These are phyloP conservation scores for Patella pellucida DNA, from an alignment of 2,888 invertebrate genomes.

Conservation along the genomic window DNA sequence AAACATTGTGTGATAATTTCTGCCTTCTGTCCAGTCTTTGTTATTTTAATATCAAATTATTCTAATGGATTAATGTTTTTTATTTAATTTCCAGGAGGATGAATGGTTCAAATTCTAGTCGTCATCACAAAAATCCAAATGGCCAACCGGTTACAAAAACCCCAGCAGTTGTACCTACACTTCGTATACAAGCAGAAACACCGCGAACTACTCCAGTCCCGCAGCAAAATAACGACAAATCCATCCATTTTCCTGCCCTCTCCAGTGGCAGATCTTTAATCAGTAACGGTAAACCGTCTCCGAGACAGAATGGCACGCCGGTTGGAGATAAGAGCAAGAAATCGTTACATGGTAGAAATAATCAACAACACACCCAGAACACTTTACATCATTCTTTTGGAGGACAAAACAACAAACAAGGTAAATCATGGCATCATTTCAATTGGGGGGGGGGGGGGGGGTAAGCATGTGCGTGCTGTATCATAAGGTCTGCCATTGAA, in stretches of 20 bases:
- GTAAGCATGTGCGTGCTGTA: too few species aligned
- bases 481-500: too few species aligned
- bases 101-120: constrained; percentile 52
- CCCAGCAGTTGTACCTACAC: constrained; percentile 49
- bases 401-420: too few species aligned
- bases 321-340: constrained; percentile 17
- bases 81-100: constrained; percentile 51
- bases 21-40: too few species aligned
- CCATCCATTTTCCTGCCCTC: constrained; percentile 41
- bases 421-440: too few species aligned
- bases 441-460: too few species aligned
- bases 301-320: constrained; percentile 18
- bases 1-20: too few species aligned
- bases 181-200: constrained; percentile 61
- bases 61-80: neutral
- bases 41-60: too few species aligned
- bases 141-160: constrained; percentile 9
- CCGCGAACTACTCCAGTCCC: constrained; percentile 51
- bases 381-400: too few species aligned
- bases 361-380: too few species aligned
- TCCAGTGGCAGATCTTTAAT: constrained; percentile 41
- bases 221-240: constrained; percentile 32
- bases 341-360: too few species aligned
- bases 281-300: constrained; percentile 48
- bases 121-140: constrained; percentile 26